Evolutionary conservation across 2,888 invertebrate species (phyloP).

Genomic region (Drosophila dives): DNA sequence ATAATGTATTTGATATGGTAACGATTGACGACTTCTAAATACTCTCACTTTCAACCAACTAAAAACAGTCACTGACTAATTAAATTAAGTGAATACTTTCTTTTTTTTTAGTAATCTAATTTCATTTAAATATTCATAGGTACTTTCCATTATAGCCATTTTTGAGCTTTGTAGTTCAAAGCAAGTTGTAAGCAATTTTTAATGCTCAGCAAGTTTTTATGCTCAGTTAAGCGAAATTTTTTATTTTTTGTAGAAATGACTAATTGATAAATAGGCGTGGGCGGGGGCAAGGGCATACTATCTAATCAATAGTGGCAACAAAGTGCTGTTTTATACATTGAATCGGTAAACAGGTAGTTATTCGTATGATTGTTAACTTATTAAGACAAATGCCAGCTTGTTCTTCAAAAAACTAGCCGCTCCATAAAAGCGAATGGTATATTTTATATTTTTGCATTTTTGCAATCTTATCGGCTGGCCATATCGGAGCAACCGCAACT

Average conservation of each 20-base stretch:
- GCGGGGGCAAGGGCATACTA: constrained; percentile 45
- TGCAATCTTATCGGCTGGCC: constrained; percentile 68
- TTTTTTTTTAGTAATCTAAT: neutral
- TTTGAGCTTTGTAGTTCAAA: neutral
- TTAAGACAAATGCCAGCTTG: constrained; percentile 3
- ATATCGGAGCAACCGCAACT: constrained; percentile 14
- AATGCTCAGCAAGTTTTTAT: constrained; percentile 21
- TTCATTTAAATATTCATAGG: neutral
- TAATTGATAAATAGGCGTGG: constrained; percentile 48
- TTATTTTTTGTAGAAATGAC: constrained; percentile 34
- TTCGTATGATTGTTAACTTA: constrained; percentile 37
- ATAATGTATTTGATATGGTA: neutral
- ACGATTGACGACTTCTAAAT: neutral
- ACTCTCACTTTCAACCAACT: neutral
- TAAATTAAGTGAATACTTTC: neutral
- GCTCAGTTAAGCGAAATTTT: neutral
- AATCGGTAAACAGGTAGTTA: constrained; percentile 53
- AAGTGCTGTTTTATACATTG: constrained; percentile 21
- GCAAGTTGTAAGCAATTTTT: neutral
- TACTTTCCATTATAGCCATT: neutral
- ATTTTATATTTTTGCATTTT: constrained; percentile 31
- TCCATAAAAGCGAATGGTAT: constrained; percentile 46
- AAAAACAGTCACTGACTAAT: neutral
- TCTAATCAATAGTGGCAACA: constrained; percentile 59
- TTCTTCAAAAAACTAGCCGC: constrained; percentile 61